Evolutionary conservation across 2,888 invertebrate genomes (phyloP).

Genomic region (Caenorhabditis becei): DNA sequence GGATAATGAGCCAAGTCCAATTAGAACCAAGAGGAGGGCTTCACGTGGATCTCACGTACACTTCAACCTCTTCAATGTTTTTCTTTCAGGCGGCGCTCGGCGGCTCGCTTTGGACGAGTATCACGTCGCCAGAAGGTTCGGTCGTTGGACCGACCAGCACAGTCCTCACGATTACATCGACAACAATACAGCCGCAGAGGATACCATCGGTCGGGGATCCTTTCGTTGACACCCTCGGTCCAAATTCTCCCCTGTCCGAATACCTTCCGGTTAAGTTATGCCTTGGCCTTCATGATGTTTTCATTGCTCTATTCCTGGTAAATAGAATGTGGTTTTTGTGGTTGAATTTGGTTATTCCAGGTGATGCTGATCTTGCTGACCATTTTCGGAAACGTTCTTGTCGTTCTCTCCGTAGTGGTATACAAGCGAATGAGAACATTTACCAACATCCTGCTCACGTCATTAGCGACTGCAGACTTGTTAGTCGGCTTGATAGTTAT

Average conservation of each 20-base stretch:
- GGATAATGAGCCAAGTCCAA: conserved; percentile 36
- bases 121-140: conserved; percentile 54
- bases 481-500: conserved; percentile 82
- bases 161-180: conserved; percentile 33
- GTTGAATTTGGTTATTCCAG: conserved; percentile 62
- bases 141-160: conserved; percentile 36
- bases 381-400: conserved; percentile 82
- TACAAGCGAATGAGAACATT: conserved; percentile 83
- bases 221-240: conserved; percentile 41
- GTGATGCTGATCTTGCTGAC: conserved; percentile 80
- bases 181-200: conserved; percentile 19
- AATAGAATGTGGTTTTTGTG: too few species aligned
- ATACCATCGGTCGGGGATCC: conserved; percentile 4
- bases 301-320: conserved; percentile 75
- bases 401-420: conserved; percentile 82
- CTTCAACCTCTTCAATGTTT: background rate
- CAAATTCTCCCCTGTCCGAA: conserved; percentile 40
- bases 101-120: conserved; percentile 62
- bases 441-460: conserved; percentile 82
- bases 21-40: conserved; percentile 29
- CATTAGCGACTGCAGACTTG: conserved; percentile 82
- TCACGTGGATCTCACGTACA: conserved; percentile 18
- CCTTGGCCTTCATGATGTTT: conserved; percentile 78
- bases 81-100: conserved; percentile 66
- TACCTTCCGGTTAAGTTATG: conserved; percentile 67